phyloP scores from a whole-genome alignment of 2,797 vertebrate species.

The Meda fulgida region DNA sequence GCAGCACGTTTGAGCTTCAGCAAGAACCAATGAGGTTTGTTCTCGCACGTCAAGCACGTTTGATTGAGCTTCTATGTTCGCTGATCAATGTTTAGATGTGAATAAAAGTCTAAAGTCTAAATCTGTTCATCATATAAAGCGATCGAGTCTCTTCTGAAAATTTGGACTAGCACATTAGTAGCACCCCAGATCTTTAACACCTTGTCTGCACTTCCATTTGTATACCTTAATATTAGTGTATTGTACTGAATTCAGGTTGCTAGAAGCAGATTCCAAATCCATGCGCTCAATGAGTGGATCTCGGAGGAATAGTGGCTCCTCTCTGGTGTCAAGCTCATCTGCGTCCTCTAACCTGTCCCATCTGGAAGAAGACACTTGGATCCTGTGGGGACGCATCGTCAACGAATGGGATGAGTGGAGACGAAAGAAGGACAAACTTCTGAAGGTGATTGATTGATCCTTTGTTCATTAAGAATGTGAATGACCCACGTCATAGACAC shows the following conservation, averaged over 20 bases:
- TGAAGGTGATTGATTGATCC: conserved; percentile 84
- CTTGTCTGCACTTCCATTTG: background rate
- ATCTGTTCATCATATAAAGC: no score
- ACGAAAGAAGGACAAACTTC: conserved; percentile 98
- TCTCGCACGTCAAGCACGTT: no score
- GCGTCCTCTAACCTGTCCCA: conserved; percentile 98
- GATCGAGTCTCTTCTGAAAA: no score
- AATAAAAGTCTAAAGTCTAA: no score
- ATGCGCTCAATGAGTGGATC: conserved; percentile 96
- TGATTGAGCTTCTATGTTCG: no score
- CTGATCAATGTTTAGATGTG: no score
- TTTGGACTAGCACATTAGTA: background rate
- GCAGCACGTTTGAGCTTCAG: no score
- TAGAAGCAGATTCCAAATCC: conserved; percentile 97
- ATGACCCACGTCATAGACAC: background rate
- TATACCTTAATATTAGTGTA: background rate
- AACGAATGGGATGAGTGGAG: conserved; percentile 98
- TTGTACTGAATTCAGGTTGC: conserved; percentile 77
- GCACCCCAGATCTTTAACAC: background rate
- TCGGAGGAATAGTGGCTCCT: conserved; percentile 95
- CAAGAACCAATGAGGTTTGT: no score
- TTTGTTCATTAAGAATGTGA: background rate
- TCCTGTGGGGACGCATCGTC: conserved; percentile 96
- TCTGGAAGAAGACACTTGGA: conserved; percentile 97
- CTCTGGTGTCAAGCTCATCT: conserved; percentile 96